Conservation (phyloP, 2,888 invertebrate species). For the Hypselothyrea guttata region DNA sequence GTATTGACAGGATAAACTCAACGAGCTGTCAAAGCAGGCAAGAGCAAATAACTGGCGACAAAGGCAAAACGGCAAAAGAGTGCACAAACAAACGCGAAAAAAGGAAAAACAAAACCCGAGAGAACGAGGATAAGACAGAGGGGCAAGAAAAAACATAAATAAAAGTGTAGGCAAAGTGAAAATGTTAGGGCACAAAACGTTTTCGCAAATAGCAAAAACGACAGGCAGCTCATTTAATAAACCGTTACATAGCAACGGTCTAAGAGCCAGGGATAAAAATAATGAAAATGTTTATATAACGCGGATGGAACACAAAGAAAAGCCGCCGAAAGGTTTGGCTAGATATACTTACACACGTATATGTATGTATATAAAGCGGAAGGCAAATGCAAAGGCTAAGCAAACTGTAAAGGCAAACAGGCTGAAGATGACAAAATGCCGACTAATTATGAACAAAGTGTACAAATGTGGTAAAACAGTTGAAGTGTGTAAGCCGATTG, state of each 20-base stretch:
- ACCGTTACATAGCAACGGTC: conserved; percentile 55
- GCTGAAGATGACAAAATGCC: conserved; percentile 1
- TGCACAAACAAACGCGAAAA: conserved; percentile 39
- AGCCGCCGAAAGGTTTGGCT: too few species aligned
- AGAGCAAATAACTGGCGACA: conserved; percentile 67
- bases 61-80: conserved; percentile 48
- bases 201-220: conserved; percentile 40
- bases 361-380: not conserved
- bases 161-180: conserved; percentile 18
- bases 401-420: not conserved
- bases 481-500: conserved; percentile 29
- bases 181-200: conserved; percentile 38
- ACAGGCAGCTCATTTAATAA: conserved; percentile 41
- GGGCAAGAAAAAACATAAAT: conserved; percentile 38
- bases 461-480: conserved; percentile 15
- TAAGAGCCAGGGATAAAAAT: conserved; percentile 27
- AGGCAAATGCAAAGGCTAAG: not conserved
- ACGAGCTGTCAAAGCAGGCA: conserved; percentile 70
- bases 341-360: too few species aligned
- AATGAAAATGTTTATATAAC: conserved; percentile 56
- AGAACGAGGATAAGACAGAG: not conserved
- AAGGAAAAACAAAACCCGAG: not conserved
- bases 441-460: conserved; percentile 48
- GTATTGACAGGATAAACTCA: conserved; percentile 75
- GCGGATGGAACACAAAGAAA: conserved; percentile 1